Evolutionary conservation across 2,888 invertebrate genomes (phyloP).

Genomic region (Agonopterix heracliana): DNA sequence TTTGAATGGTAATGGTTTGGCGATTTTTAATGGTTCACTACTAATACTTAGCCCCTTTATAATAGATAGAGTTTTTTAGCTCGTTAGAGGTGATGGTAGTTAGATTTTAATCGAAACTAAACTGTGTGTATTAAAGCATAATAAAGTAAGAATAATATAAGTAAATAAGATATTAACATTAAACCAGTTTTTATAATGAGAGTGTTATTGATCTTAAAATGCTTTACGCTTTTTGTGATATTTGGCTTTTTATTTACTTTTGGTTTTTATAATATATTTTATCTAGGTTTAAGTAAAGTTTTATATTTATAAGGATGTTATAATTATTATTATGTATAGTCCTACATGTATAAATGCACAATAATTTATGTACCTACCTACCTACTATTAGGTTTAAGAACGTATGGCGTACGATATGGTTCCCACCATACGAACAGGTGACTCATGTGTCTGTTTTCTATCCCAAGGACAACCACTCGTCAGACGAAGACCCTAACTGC

Average conservation of each 20-base stretch:
- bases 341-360: constrained; percentile 35
- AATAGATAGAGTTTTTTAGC: constrained; percentile 39
- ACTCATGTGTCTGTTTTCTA: constrained; percentile 55
- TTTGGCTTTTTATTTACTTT: constrained; percentile 67
- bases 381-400: constrained; percentile 9
- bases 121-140: constrained; percentile 25
- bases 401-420: constrained; percentile 1
- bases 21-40: constrained; percentile 39
- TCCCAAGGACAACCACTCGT: constrained; percentile 62
- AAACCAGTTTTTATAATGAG: constrained; percentile 5
- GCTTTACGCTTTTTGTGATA: constrained; percentile 71
- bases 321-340: constrained; percentile 13
- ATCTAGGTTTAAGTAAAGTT: constrained; percentile 1
- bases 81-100: constrained; percentile 63
- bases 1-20: constrained; percentile 67
- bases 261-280: constrained; percentile 31
- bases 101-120: constrained; percentile 33
- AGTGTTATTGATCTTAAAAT: constrained; percentile 27
- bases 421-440: constrained; percentile 15
- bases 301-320: constrained; percentile 20
- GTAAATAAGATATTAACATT: constrained; percentile 2
- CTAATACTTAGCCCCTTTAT: constrained; percentile 46
- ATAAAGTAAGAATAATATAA: constrained; percentile 15
- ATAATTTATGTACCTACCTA: constrained; percentile 15
- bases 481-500: constrained; percentile 79